phyloP scores from a whole-genome alignment of 2,888 invertebrate genomes.

The Neuroscelio doddi region DNA sequence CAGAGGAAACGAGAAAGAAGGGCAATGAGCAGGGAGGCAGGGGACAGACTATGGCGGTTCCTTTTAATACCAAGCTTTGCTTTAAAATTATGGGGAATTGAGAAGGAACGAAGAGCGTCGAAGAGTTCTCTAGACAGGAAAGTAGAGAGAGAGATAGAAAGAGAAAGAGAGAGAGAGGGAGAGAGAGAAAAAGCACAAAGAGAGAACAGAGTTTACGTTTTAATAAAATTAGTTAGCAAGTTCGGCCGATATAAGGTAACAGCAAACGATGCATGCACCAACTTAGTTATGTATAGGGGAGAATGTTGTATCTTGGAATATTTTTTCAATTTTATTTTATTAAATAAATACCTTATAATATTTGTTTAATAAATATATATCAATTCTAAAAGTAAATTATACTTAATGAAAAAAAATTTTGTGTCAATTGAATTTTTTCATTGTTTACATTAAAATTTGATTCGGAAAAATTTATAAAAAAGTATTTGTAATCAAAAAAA shows the following conservation, averaged over 20 bases:
- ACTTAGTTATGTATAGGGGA: background rate
- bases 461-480: too few species aligned
- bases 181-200: slow-evolving; percentile 2
- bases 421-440: too few species aligned
- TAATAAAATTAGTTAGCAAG: slow-evolving; percentile 63
- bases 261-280: slow-evolving; percentile 53
- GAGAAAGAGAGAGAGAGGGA: background rate
- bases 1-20: slow-evolving; percentile 23
- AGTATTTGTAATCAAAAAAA: too few species aligned
- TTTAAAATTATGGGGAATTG: slow-evolving; percentile 11
- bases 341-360: too few species aligned
- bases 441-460: too few species aligned
- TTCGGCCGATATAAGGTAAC: slow-evolving; percentile 56
- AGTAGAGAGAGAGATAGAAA: background rate
- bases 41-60: slow-evolving; percentile 5
- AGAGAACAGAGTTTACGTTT: slow-evolving; percentile 46
- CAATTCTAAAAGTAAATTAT: too few species aligned
- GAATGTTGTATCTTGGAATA: too few species aligned
- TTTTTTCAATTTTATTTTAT: too few species aligned
- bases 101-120: slow-evolving; percentile 6
- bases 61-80: slow-evolving; percentile 19
- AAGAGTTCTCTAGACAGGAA: slow-evolving; percentile 7
- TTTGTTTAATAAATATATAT: too few species aligned
- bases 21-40: slow-evolving; percentile 7
- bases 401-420: too few species aligned